Evolutionary conservation across 2,113 vertebrate species (phyloP).

Genomic region (Laterallus jamaicensis): DNA sequence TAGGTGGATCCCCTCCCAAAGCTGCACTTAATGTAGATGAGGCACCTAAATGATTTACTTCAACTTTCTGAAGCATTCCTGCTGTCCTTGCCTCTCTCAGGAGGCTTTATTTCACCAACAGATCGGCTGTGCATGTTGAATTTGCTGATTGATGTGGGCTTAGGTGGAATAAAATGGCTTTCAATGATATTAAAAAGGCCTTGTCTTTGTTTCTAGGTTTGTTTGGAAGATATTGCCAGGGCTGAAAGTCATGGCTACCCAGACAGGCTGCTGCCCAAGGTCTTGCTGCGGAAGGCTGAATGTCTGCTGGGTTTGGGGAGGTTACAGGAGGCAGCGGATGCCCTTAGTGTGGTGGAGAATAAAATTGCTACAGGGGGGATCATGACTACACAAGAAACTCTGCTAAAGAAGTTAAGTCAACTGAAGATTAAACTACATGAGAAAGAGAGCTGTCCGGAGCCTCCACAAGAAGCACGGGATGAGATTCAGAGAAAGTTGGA

Average conservation of each 20-base stretch:
- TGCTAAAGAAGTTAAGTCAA: conserved; percentile 50
- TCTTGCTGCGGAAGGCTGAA: conserved; percentile 78
- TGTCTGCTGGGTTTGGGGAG: conserved; percentile 79
- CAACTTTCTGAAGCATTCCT: neutral
- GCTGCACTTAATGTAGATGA: neutral
- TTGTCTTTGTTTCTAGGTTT: conserved; percentile 75
- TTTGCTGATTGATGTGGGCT: neutral
- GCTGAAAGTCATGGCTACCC: conserved; percentile 85
- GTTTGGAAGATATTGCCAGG: conserved; percentile 83
- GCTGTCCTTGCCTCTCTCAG: fast-evolving
- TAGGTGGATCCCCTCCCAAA: neutral
- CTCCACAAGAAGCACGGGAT: neutral
- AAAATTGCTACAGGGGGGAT: neutral
- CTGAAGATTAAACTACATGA: conserved; percentile 39
- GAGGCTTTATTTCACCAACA: neutral
- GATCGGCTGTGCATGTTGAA: fast-evolving
- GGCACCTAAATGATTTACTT: too few relatives aligned
- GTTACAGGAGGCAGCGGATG: conserved; percentile 42
- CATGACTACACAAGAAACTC: neutral
- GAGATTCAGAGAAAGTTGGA: neutral
- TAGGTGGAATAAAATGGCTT: neutral
- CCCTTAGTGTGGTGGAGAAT: conserved; percentile 32
- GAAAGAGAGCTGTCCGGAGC: neutral
- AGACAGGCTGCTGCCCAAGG: conserved; percentile 81
- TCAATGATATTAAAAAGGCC: neutral